Conservation (phyloP, 2,888 invertebrate genomes). For the Scaptomyza tumidula region DNA sequence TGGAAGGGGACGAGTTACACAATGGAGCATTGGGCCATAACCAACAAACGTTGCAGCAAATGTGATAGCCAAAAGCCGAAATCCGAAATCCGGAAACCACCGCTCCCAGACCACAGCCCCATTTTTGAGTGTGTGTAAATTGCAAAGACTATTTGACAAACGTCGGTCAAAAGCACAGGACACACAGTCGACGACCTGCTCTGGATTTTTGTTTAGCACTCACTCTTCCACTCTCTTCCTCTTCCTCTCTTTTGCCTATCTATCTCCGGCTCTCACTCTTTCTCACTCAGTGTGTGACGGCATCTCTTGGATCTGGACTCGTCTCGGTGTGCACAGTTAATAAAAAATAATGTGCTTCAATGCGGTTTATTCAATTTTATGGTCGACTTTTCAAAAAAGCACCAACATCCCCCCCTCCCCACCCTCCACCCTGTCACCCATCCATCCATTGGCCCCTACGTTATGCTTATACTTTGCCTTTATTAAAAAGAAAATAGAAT, state of each 20-base stretch:
- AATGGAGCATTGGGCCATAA: slow-evolving; percentile 70
- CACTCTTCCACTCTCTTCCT: slow-evolving; percentile 19
- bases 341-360: slow-evolving; percentile 80
- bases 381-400: slow-evolving; percentile 76
- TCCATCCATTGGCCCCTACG: background rate
- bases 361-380: slow-evolving; percentile 81
- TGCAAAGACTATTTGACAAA: slow-evolving; percentile 80
- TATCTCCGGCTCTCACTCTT: slow-evolving; percentile 21
- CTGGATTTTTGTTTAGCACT: slow-evolving; percentile 70
- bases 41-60: slow-evolving; percentile 76
- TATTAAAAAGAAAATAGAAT: slow-evolving; percentile 80
- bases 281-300: slow-evolving; percentile 27
- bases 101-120: slow-evolving; percentile 6
- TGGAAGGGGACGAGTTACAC: slow-evolving; percentile 14
- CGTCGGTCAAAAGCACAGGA: slow-evolving; percentile 74
- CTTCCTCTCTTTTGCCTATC: background rate
- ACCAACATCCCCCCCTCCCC: slow-evolving; percentile 28
- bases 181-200: slow-evolving; percentile 58
- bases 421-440: background rate
- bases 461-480: slow-evolving; percentile 43
- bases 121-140: slow-evolving; percentile 74
- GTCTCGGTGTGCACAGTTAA: slow-evolving; percentile 66
- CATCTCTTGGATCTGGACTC: slow-evolving; percentile 29
- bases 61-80: slow-evolving; percentile 42
- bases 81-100: slow-evolving; percentile 50